Percentiles rank a stretch among this genome's conserved stretches.
Conservation (phyloP, 35 echinoderm and acorn worm species). For the Patiria miniata region DNA sequence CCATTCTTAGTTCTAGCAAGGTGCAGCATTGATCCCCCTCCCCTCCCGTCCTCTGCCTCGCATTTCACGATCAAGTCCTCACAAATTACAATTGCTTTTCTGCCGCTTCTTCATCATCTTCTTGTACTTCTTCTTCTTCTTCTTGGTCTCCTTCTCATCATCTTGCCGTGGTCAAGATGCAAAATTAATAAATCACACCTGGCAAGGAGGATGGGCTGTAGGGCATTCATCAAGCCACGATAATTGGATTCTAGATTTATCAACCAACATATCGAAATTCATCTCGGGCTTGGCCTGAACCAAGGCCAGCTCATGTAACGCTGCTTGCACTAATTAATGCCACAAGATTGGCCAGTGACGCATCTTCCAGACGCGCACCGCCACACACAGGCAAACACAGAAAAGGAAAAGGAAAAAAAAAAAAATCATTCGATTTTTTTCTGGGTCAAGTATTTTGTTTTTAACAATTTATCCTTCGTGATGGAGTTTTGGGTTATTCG, state of each 20-base stretch:
- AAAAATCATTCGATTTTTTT: not conserved
- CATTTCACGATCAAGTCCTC: not conserved
- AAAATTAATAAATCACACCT: constrained; percentile 34
- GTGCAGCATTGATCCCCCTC: not conserved
- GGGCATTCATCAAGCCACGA: constrained; percentile 27
- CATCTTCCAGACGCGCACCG: not conserved
- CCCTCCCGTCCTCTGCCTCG: not conserved
- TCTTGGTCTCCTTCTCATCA: constrained; percentile 5
- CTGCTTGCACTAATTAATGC: constrained; percentile 28
- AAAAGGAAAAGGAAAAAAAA: too few species aligned
- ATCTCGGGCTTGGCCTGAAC: not conserved
- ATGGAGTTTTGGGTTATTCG: not conserved
- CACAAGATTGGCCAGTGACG: constrained; percentile 20
- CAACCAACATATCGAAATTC: constrained; percentile 34
- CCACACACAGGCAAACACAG: not conserved
- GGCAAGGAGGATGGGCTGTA: constrained; percentile 12
- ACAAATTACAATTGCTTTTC: constrained; percentile 6
- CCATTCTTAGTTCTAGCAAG: constrained; percentile 10
- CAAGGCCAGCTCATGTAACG: constrained; percentile 7
- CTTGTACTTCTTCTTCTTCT: not conserved
- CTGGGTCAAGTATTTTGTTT: constrained; percentile 23
- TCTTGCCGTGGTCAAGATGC: constrained; percentile 29
- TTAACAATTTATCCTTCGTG: not conserved
- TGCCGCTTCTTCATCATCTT: not conserved
- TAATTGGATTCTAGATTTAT: constrained; percentile 37